phyloP scores from a whole-genome alignment of 1,140 invertebrate genomes.

The Schlechtendalia chinensis region DNA sequence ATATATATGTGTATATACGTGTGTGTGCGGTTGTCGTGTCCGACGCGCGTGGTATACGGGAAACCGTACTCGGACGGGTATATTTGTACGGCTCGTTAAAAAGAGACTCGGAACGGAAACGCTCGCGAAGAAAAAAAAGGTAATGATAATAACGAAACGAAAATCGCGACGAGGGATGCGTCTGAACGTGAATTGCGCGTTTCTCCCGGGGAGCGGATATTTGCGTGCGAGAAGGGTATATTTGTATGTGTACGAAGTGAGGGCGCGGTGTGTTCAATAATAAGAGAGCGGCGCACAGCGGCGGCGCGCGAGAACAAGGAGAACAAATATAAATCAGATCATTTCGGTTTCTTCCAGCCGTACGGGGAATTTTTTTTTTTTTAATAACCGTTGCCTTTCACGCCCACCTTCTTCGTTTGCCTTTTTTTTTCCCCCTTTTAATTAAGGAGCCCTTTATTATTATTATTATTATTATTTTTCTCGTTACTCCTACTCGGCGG shows the following conservation, averaged over 20 bases:
- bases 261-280: conserved; percentile 21
- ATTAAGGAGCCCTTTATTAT: conserved; percentile 47
- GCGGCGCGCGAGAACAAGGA: conserved; percentile 5
- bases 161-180: neutral
- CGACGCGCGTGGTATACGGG: no score
- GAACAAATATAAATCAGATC: conserved; percentile 41
- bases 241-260: no score
- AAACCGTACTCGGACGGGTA: neutral
- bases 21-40: no score
- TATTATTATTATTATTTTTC: no score
- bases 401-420: conserved; percentile 37
- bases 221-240: no score
- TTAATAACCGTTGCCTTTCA: conserved; percentile 44
- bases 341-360: conserved; percentile 37
- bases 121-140: neutral
- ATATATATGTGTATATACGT: no score
- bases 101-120: neutral
- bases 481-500: neutral
- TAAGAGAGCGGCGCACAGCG: conserved; percentile 42
- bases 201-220: no score
- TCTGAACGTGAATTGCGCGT: neutral
- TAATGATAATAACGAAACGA: neutral
- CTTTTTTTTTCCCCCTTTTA: conserved; percentile 36
- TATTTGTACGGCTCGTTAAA: neutral
- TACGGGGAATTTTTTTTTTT: conserved; percentile 28